phyloP scores from a whole-genome alignment of 1,140 invertebrate species.

The Eufriesea mexicana region DNA sequence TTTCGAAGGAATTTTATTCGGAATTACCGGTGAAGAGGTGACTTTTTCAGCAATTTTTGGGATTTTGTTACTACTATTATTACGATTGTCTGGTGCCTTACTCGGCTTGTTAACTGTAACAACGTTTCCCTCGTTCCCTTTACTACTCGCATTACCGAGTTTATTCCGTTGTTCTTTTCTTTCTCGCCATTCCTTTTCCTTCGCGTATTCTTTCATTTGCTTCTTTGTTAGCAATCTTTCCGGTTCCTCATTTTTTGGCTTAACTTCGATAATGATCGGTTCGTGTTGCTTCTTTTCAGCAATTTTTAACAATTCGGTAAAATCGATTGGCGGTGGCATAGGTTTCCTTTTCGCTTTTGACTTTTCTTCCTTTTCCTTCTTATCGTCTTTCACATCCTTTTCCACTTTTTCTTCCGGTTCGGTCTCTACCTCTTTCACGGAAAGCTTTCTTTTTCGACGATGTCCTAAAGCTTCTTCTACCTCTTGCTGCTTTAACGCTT shows the following conservation, averaged over 20 bases:
- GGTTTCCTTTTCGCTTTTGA: slow-evolving; percentile 83
- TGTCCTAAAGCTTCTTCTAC: slow-evolving; percentile 88
- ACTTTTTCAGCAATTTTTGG: slow-evolving; percentile 36
- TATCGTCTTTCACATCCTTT: slow-evolving; percentile 53
- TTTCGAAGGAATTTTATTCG: slow-evolving; percentile 36
- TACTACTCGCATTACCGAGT: slow-evolving; percentile 56
- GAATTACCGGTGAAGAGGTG: slow-evolving; percentile 14
- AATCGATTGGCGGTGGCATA: slow-evolving; percentile 88
- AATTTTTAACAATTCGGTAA: slow-evolving; percentile 88
- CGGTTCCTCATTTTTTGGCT: slow-evolving; percentile 85
- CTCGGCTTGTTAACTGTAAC: slow-evolving; percentile 53
- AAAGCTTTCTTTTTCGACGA: slow-evolving; percentile 85
- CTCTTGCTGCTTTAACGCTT: slow-evolving; percentile 88
- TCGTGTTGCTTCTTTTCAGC: slow-evolving; percentile 92
- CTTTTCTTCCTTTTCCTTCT: slow-evolving; percentile 81
- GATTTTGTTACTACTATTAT: slow-evolving; percentile 8
- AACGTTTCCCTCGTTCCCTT: slow-evolving; percentile 4
- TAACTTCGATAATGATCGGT: slow-evolving; percentile 86
- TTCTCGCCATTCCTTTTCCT: slow-evolving; percentile 83
- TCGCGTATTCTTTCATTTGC: slow-evolving; percentile 88
- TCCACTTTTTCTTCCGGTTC: slow-evolving; percentile 61
- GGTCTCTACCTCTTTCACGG: slow-evolving; percentile 41
- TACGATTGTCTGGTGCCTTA: slow-evolving; percentile 37
- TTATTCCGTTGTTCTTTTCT: slow-evolving; percentile 78
- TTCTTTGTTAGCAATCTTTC: slow-evolving; percentile 90